Base-by-base conservation (phyloP, 1,140 invertebrate species). In the Tetragonula clypearis region DNA sequence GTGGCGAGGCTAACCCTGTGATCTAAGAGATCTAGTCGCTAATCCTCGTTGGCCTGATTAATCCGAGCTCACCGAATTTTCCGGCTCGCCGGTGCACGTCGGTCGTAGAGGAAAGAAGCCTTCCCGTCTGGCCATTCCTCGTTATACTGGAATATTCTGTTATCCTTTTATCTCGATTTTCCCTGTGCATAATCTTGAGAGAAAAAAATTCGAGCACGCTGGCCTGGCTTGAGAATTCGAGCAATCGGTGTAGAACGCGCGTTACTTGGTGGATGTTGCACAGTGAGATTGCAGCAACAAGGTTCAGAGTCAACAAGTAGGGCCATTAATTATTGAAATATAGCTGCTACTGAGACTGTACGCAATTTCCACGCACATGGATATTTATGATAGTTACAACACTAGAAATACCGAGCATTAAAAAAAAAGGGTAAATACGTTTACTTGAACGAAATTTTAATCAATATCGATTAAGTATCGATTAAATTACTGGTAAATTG, bases 51-150 rank as follows among this genome's bases (percentile, higher is more conserved):
- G 49, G 41, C 26, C 9, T 56, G 66, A 72, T 72, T 84, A 84
- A 78, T 84, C 68, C 65, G 30, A 84, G 30, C 41, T 79, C 82
- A n/a, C 68, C 66, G 66, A 79, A 84, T 84, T 79, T 84, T 84
- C 82, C 66, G 21, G 66, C 56, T 62, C 41, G 56, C 12, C 30
- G 66, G 49, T 76, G 35, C 21, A 58, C 66, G 30, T 23, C 68
- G 35, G 23, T n/a, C 41, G 21, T 49, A 55, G 35, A 49, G 62
- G 19, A 78, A 66, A 60, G 55, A 41, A 72, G 30, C 55, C 17
- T 30, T 23, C 68, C 6, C 41, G 41, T 49, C 41, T 49, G 66
- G 23, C 19, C 35, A 58, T 78, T 58, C 60, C 41, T 55, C 72
- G 23, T 19, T 30, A 12, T 35, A n/a, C 21, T 53, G 21, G 14